A percentile compares a stretch with the other conserved stretches of the same genome.
Evolutionary conservation across 2,113 vertebrate genomes (phyloP).

Genomic region (Gulo gulo): DNA sequence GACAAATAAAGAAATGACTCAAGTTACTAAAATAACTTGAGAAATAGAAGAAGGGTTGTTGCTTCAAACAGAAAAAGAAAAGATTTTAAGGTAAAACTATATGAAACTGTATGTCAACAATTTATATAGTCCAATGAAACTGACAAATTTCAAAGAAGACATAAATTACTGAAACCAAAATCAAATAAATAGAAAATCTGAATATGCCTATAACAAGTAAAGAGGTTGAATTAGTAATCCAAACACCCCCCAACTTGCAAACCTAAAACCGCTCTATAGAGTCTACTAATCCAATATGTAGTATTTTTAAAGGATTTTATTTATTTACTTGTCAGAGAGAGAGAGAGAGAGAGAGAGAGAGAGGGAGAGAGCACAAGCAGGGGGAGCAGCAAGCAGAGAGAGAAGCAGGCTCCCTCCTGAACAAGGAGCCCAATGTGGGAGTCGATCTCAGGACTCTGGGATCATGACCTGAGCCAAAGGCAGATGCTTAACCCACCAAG

Average conservation of each 20-base stretch:
- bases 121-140: not conserved
- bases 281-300: not conserved
- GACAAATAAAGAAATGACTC: not conserved
- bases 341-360: too few species aligned
- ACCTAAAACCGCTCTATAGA: not conserved
- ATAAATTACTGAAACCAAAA: not conserved
- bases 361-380: too few species aligned
- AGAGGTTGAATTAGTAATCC: not conserved
- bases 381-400: too few species aligned
- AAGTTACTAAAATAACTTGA: not conserved
- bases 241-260: not conserved
- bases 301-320: not conserved
- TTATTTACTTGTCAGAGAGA: too few species aligned
- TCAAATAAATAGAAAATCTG: not conserved
- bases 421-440: too few species aligned
- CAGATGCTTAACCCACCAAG: too few species aligned
- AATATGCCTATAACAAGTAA: not conserved
- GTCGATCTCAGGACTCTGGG: too few species aligned
- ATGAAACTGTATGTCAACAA: not conserved
- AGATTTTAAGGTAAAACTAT: not conserved
- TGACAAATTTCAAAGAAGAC: not conserved
- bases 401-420: too few species aligned
- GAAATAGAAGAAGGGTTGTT: not conserved
- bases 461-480: too few species aligned
- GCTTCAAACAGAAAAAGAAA: not conserved